Percentiles rank a stretch among this genome's conserved stretches.
These are phyloP conservation scores for Dioctria rufipes DNA, from an alignment of 2,888 invertebrate genomes.

Conservation along the genomic window DNA sequence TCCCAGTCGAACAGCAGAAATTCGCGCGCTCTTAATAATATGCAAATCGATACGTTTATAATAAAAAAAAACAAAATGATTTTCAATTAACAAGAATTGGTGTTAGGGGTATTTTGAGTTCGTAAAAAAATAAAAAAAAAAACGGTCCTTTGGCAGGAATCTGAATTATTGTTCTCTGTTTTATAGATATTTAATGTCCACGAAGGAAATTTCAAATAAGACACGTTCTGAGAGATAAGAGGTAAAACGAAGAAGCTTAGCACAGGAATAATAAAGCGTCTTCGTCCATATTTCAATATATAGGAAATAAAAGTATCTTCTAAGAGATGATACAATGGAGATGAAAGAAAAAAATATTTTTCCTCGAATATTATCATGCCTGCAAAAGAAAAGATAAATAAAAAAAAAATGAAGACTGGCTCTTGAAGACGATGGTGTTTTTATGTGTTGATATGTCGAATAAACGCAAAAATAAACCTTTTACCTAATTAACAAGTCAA, in stretches of 20 bases:
- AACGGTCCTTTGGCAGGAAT: not conserved
- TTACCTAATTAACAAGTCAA: conserved; percentile 44
- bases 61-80: conserved; percentile 26
- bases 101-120: not conserved
- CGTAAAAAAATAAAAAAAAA: not conserved
- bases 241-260: not conserved
- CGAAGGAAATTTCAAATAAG: not conserved
- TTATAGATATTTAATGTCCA: not conserved
- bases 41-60: conserved; percentile 28
- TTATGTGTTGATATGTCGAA: not conserved
- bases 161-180: not conserved
- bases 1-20: not conserved
- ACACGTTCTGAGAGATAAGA: not conserved
- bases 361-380: not conserved
- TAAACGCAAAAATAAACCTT: conserved; percentile 21
- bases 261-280: not conserved
- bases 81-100: conserved; percentile 33
- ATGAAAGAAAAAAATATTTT: conserved; percentile 20
- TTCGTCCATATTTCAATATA: conserved; percentile 13
- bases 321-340: not conserved
- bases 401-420: not conserved
- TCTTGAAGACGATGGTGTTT: not conserved
- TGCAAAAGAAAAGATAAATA: not conserved
- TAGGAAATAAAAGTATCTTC: conserved; percentile 25
- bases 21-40: not conserved